Evolutionary conservation across 2,113 vertebrate genomes (phyloP).

Genomic region (Zootoca vivipara): DNA sequence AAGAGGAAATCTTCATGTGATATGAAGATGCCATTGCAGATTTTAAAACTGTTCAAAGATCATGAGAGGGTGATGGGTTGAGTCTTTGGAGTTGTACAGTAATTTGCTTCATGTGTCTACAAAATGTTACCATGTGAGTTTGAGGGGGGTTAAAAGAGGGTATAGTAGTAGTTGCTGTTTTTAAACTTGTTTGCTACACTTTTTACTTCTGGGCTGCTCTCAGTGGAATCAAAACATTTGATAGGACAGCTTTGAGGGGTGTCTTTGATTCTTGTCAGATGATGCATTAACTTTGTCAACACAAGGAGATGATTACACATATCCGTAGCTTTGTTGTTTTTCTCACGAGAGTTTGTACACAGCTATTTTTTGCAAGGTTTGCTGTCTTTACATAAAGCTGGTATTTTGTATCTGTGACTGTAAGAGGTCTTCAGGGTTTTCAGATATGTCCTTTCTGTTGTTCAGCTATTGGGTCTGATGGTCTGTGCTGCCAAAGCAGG

Average conservation of each 20-base stretch:
- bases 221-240: neutral
- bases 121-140: neutral
- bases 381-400: neutral
- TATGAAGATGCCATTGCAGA: neutral
- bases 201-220: neutral
- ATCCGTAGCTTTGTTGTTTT: neutral
- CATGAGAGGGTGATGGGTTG: neutral
- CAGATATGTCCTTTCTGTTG: neutral
- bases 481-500: constrained; percentile 95
- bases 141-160: neutral
- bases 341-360: neutral
- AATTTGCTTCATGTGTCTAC: neutral
- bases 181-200: neutral
- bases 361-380: neutral
- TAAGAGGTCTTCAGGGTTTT: neutral
- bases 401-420: neutral
- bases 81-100: too few relatives aligned
- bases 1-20: too few relatives aligned
- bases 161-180: neutral
- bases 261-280: neutral
- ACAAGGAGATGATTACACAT: neutral
- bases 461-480: constrained; percentile 94
- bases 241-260: neutral
- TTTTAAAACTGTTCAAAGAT: neutral
- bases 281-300: neutral